phyloP scores from a whole-genome alignment of 2,888 invertebrate species.

The Troides oblongomaculatus region DNA sequence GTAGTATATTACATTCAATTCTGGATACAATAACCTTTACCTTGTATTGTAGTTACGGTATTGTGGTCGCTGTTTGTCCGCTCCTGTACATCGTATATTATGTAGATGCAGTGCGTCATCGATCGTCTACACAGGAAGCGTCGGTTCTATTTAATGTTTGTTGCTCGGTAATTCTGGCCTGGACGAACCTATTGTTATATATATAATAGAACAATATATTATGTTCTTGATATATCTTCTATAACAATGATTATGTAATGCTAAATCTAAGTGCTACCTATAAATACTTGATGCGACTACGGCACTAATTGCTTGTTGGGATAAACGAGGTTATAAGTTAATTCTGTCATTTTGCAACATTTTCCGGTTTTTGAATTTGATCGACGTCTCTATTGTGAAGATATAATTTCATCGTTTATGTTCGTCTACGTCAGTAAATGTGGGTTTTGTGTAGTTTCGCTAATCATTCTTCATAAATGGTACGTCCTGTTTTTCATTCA shows the following conservation, averaged over 20 bases:
- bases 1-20: constrained; percentile 56
- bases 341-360: constrained; percentile 31
- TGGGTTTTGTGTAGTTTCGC: constrained; percentile 52
- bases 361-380: constrained; percentile 40
- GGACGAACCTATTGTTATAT: constrained; percentile 7
- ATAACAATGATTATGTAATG: background rate
- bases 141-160: constrained; percentile 31
- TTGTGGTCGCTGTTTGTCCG: constrained; percentile 39
- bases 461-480: constrained; percentile 57
- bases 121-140: constrained; percentile 40
- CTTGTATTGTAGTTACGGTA: constrained; percentile 60
- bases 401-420: constrained; percentile 42
- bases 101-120: constrained; percentile 44
- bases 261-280: background rate
- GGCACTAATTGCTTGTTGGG: constrained; percentile 8
- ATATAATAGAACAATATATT: constrained; percentile 1
- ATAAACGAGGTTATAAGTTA: constrained; percentile 18
- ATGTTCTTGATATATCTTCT: background rate
- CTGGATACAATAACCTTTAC: constrained; percentile 71
- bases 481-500: constrained; percentile 58
- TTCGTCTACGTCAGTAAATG: constrained; percentile 50
- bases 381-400: constrained; percentile 42
- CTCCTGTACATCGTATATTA: constrained; percentile 32
- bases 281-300: background rate
- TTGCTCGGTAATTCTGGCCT: constrained; percentile 15